These are phyloP conservation scores for Syrista parreyssii DNA, from an alignment of 2,888 invertebrate species.

Conservation along the genomic window DNA sequence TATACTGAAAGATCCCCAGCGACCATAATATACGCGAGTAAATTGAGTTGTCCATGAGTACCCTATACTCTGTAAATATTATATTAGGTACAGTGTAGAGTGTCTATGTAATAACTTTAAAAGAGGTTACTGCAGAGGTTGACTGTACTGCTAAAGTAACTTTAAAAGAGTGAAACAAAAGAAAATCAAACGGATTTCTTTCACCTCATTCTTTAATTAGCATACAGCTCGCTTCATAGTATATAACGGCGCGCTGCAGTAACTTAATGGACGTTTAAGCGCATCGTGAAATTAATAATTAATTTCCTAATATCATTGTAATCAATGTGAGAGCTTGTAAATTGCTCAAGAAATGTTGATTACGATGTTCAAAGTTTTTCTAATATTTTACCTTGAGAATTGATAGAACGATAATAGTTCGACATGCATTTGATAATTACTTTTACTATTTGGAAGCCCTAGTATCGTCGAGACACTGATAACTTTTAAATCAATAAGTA, in stretches of 20 bases:
- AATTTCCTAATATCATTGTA: background rate
- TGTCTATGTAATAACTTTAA: background rate
- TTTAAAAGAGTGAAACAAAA: background rate
- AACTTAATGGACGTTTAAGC: background rate
- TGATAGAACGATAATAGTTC: background rate
- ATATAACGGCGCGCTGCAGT: background rate
- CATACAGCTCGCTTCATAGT: background rate
- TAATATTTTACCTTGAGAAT: background rate
- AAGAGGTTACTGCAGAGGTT: background rate
- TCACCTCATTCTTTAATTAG: background rate
- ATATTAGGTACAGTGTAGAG: background rate
- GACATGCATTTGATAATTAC: constrained; percentile 1
- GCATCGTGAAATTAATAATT: background rate
- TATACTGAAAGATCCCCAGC: background rate
- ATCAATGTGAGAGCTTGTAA: background rate
- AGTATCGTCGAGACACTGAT: background rate
- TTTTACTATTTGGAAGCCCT: background rate
- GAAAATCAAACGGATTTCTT: background rate
- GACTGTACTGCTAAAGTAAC: background rate
- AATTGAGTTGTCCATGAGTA: background rate
- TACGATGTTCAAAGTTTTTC: background rate
- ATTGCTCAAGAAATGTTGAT: too few relatives aligned
- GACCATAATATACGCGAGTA: background rate
- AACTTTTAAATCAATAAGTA: constrained; percentile 2
- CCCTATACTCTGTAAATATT: background rate